phyloP scores from a whole-genome alignment of 2,888 invertebrate species.

The Apomyelois bistriatella region DNA sequence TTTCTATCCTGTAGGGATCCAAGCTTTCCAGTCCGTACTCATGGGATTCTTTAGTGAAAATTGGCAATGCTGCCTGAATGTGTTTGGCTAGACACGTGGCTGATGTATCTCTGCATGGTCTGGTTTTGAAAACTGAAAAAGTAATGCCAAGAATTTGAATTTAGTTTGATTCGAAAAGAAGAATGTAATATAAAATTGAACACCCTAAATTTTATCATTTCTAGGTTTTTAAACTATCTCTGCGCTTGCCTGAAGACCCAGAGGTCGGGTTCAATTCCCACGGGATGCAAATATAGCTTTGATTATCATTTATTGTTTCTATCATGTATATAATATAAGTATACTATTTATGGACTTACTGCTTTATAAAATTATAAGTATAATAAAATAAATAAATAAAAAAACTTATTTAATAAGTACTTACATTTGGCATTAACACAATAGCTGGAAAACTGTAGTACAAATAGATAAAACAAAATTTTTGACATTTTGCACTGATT shows the following conservation, averaged over 20 bases:
- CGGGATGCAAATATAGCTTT: too few relatives aligned
- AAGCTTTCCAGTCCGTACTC: constrained; percentile 39
- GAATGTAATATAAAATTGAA: background rate
- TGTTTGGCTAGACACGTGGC: constrained; percentile 39
- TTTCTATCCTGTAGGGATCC: constrained; percentile 45
- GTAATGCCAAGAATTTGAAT: constrained; percentile 3
- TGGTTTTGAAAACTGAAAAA: constrained; percentile 29
- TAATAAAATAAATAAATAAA: background rate
- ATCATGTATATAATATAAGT: too few relatives aligned
- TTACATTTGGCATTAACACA: constrained; percentile 11
- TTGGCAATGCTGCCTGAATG: constrained; percentile 37
- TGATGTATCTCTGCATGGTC: constrained; percentile 37
- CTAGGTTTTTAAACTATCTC: too few relatives aligned
- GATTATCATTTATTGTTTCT: too few relatives aligned
- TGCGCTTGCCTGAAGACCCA: too few relatives aligned
- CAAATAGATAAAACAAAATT: background rate
- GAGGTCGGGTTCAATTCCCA: too few relatives aligned
- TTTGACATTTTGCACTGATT: background rate
- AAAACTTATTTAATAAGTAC: background rate
- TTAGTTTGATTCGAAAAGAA: background rate
- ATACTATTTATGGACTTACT: background rate
- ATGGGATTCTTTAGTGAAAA: constrained; percentile 39
- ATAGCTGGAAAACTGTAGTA: background rate
- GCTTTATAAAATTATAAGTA: background rate
- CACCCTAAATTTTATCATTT: background rate